Conservation (phyloP, 2,888 invertebrate genomes). For the Matsumyia berberina region DNA sequence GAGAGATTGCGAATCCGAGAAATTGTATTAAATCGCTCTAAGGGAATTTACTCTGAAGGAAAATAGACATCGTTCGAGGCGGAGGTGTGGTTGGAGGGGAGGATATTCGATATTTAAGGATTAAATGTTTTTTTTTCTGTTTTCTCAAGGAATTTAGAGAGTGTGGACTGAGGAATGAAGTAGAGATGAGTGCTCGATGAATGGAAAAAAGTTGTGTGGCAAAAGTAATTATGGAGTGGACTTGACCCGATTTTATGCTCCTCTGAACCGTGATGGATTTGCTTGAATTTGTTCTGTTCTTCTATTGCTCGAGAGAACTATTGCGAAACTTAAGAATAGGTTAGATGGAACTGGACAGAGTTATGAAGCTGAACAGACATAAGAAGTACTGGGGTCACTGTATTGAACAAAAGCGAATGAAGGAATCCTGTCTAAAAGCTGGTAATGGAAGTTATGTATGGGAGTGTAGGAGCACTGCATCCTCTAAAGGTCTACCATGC, state of each 20-base stretch:
- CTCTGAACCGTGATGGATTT: not conserved
- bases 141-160: not conserved
- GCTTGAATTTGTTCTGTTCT: no score
- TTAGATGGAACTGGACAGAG: no score
- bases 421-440: no score
- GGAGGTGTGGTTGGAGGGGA: not conserved
- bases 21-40: conserved; percentile 61
- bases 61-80: not conserved
- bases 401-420: no score
- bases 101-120: conserved; percentile 1
- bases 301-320: no score
- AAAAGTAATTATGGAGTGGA: not conserved
- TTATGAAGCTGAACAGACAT: no score
- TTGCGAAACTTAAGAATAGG: no score
- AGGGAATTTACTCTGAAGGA: conserved; percentile 45
- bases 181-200: not conserved
- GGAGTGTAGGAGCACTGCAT: no score
- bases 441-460: no score
- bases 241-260: not conserved
- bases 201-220: not conserved
- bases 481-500: no score
- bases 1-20: conserved; percentile 53
- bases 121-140: not conserved
- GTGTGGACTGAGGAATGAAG: not conserved
- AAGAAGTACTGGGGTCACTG: no score